Evolutionary conservation across 2,113 vertebrate genomes (phyloP).

Genomic region (Sphyrna mokarran): DNA sequence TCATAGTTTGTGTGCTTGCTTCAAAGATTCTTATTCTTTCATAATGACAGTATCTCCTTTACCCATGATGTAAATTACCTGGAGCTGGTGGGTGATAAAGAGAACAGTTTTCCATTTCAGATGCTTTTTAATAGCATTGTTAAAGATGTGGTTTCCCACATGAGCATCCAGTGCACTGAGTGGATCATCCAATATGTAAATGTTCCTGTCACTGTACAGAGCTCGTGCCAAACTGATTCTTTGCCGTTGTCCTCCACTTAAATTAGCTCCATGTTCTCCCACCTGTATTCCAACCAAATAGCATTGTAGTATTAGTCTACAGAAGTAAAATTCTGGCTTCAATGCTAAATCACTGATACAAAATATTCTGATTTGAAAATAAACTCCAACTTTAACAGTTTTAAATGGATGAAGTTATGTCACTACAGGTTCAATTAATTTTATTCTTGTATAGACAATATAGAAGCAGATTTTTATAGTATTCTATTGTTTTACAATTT

Average conservation of each 20-base stretch:
- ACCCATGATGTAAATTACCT: conserved; percentile 55
- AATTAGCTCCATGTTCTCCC: conserved; percentile 81
- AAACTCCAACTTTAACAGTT: not conserved
- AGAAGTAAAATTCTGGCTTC: not conserved
- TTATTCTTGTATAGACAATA: not conserved
- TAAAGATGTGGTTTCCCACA: conserved; percentile 87
- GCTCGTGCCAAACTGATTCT: conserved; percentile 84
- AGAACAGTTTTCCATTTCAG: conserved; percentile 77
- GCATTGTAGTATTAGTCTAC: not conserved
- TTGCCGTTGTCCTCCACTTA: conserved; percentile 86
- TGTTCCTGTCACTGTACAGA: conserved; percentile 75
- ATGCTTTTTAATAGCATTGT: conserved; percentile 79
- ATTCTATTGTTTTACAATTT: not conserved
- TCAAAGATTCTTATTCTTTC: not conserved
- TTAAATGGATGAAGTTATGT: not conserved
- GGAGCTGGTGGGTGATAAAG: conserved; percentile 86
- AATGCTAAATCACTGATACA: not conserved
- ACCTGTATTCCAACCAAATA: conserved; percentile 56
- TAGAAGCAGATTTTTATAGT: not conserved
- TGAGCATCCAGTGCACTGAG: conserved; percentile 87
- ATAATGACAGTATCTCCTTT: not conserved
- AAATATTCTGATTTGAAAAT: not conserved
- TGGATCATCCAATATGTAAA: conserved; percentile 84
- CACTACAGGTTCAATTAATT: not conserved
- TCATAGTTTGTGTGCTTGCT: not conserved